Conservation (phyloP, 2,797 vertebrate species). For the Sparus aurata region DNA sequence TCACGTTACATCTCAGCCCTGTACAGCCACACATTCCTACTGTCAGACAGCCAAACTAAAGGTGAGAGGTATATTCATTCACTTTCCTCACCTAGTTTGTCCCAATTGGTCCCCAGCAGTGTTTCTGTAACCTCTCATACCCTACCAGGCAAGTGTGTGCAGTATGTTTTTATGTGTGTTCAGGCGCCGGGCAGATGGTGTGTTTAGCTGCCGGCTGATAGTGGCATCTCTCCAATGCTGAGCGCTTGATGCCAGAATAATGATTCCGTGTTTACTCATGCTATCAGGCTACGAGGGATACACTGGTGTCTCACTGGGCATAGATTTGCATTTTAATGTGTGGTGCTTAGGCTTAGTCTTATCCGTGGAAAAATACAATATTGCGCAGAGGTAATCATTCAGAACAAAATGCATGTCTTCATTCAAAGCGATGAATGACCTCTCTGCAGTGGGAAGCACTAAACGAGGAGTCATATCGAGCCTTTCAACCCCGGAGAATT, state of each 20-base stretch:
- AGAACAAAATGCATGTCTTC: conserved; percentile 10
- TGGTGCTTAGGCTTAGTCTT: conserved; percentile 2
- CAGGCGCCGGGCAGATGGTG: conserved; percentile 48
- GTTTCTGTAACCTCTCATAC: conserved; percentile 5
- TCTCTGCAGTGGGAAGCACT: background rate
- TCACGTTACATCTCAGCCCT: background rate
- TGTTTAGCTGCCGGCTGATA: conserved; percentile 68
- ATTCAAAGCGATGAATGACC: background rate
- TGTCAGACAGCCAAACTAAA: background rate
- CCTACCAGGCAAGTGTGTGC: background rate
- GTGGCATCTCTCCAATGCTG: conserved; percentile 59
- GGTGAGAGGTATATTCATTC: background rate
- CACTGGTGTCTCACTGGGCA: conserved; percentile 35
- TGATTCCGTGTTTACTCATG: conserved; percentile 56
- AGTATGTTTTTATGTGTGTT: conserved; percentile 10
- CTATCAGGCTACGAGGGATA: conserved; percentile 47
- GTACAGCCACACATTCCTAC: background rate
- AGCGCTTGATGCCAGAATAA: conserved; percentile 55
- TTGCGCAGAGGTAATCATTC: background rate
- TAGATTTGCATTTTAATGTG: conserved; percentile 57
- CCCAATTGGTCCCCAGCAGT: background rate
- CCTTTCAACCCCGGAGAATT: conserved; percentile 1
- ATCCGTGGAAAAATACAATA: conserved; percentile 36
- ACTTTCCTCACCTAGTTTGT: background rate
- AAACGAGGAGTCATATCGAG: background rate